phyloP scores from a whole-genome alignment of 2,113 vertebrate species.

The Acrocephalus kingi region DNA sequence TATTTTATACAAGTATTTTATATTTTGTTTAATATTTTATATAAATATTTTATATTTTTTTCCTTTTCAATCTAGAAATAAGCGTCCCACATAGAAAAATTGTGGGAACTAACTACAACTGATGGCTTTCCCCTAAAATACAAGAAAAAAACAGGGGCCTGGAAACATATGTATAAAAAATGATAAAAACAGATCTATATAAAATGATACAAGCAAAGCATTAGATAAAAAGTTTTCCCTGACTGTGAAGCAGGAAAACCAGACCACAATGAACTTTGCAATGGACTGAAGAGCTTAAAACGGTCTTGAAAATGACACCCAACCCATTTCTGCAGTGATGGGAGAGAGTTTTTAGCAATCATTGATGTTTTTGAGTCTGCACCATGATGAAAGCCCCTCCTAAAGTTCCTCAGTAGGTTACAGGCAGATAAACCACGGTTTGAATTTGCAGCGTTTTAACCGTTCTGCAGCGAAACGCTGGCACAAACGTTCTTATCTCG shows the following conservation, averaged over 20 bases:
- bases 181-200: too few species aligned
- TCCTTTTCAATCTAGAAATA: not conserved
- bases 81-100: not conserved
- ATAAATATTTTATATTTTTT: not conserved
- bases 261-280: not conserved
- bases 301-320: not conserved
- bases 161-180: not conserved
- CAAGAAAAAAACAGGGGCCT: not conserved
- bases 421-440: not conserved
- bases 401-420: not conserved
- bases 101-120: not conserved
- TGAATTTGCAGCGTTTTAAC: not conserved
- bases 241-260: not conserved
- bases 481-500: not conserved
- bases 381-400: not conserved
- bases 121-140: not conserved
- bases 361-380: not conserved
- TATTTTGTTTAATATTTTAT: too few species aligned
- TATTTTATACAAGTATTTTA: too few species aligned
- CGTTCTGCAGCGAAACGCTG: accelerated
- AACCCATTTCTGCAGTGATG: not conserved
- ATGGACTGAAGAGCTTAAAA: not conserved
- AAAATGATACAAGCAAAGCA: not conserved
- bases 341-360: not conserved
- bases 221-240: not conserved